Base-by-base conservation (phyloP, 2,113 vertebrate genomes). In the Furnarius figulus region DNA sequence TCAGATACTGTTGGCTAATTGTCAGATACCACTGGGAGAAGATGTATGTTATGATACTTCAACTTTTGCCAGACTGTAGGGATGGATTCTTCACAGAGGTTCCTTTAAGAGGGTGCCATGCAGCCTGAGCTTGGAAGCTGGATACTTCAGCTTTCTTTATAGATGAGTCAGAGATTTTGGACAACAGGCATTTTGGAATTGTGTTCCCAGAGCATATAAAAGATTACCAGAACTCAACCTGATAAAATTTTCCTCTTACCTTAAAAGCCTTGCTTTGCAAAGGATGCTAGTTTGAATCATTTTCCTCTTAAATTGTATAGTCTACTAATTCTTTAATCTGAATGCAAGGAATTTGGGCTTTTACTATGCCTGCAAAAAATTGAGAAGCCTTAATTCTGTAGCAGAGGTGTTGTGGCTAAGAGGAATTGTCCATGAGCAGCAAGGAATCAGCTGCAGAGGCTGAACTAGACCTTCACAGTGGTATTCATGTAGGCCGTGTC, bases 121-220 rank as follows among this genome's bases (percentile, higher is more conserved):
- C 59, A 35, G 23, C 2, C 2, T 80, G 20, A 47, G 28, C n/a
- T 88, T 62, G 15, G 17, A 42, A 77, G 17, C 42, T 67, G 17
- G 4, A 10, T 77, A 25, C 20, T 76, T 52, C 20, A 81, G 12
- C 47, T 55, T 88, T 40, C 37, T 44, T 72, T 81, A 25, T 20
- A 52, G 21, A 56, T 46, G 30, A 59, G 35, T 30, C 12, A 27
- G 18, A 50, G 37, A 37, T 15, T 73, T 53, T 63, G 55, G 31
- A 35, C 21, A 67, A 12, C 11, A 28, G 25, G 10, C 12, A 8
- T 63, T 81, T 73, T 58, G 42, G 28, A 77, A 44, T 83, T 86
- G 12, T 0, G 0, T 40, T 84, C 16, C 33, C 8, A 30, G 42
- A 72, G 37, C 22, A 31, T 9, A 8, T 53, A n/a, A 7, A 59